Evolutionary conservation across 2,888 invertebrate species (phyloP), one percentile per base, ranked within the genome.

Genomic region (Noctua janthe): DNA sequence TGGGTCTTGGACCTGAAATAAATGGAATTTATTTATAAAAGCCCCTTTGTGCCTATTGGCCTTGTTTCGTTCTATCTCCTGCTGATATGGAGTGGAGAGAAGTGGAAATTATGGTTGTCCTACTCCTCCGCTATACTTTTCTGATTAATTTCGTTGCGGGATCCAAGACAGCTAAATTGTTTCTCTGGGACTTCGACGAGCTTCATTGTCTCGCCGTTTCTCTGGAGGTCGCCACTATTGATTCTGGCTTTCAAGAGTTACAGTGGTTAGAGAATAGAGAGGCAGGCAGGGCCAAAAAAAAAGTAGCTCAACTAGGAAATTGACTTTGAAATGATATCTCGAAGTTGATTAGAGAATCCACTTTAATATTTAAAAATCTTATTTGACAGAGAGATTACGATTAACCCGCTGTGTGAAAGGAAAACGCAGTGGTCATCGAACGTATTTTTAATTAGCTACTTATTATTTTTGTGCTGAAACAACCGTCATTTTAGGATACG

Each of bases 261-360:
- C 6, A 1, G n/a, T 29, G 13, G n/a, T 29, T n/a, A 5, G n/a
- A 6, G 15, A 59, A 59, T 59, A 13, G 62, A 6, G 29, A 2
- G 62, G 62, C 2, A 5, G n/a, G 5, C n/a, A 3, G 6, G 13
- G 7, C 29, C 1, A 15, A 62, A 62, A 7, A 62, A 39, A 39
- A 39, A 39, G 35, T 39, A 39, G 2, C 3, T 39, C 35, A 39
- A 39, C 35, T 39, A 3, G 35, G 35, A 39, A 39, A 39, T 39
- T 39, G 62, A 23, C 49, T 47, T 85, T 83, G n/a, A n/a, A 74
- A 85, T 74, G 23, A 54, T 47, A 39, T 17, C 7, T 17, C 10
- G 13, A 0, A 7, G 6, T 69, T 15, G 2, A 80, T 72, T 20
- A 15, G 2, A 39, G 11, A 6, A 13, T 20, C 56, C 66, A 66